Evolutionary conservation across 2,113 vertebrate species (phyloP), one percentile per base, ranked within the genome.

Genomic region (Copsychus sechellarum): DNA sequence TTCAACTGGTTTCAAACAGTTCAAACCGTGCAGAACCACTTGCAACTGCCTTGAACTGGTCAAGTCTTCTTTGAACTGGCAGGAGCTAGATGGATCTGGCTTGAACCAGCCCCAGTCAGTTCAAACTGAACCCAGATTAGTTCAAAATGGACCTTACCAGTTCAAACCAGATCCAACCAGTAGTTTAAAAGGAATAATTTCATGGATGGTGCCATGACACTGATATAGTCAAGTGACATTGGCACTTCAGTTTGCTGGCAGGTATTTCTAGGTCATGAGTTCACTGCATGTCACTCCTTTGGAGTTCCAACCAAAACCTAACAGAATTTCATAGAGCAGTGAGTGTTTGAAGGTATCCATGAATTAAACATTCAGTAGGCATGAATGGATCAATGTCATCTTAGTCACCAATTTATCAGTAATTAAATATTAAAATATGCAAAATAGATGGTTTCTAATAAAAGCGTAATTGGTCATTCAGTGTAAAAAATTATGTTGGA

Each of bases 361-460:
- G 73, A 91, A 89, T 95, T 92, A 93, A 94, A 83, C 31, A 47
- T 90, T 83, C 34, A 70, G 42, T 36, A 77, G 48, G 38, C 38
- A 74, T 84, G 82, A 91, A 91, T 83, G 33, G 54, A 95, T 89
- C 81, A 66, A 77, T 86, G 77, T 83, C 80, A 78, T 81, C 45
- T 88, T 86, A 86, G 80, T 80, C 38, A 82, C 21, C 31, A 57
- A 86, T 81, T 86, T 92, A 72, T 95, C 93, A 91, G 74, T 64
- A 86, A 93, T 86, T 82, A 90, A 56, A 90, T 82, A 71, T 86
- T 92, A 94, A 94, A 93, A 88, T 80, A 92, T 74, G 72, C 79
- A 91, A 96, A 94, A 92, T 69, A 95, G 85, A 79, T 83, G 28
- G 9, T 51, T 56, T 42, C 74, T 73, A 82, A 72, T 65, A 57